Percentiles rank a stretch among this genome's conserved stretches.
Evolutionary conservation across 2,113 vertebrate genomes (phyloP).

Genomic region (Nasalis larvatus): DNA sequence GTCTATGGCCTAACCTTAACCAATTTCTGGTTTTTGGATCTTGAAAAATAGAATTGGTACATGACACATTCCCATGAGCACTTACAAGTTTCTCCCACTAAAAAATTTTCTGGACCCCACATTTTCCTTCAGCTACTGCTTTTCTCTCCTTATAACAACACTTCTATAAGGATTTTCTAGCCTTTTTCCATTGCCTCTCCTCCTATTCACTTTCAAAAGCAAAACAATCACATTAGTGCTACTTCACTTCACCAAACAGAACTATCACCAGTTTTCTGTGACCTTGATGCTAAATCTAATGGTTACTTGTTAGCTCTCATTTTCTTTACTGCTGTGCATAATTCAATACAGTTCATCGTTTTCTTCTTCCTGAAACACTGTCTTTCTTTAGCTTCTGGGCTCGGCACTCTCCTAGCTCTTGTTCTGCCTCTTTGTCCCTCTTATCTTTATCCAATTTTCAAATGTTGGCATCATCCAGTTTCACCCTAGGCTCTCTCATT

Average conservation of each 20-base stretch:
- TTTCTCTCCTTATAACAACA: neutral
- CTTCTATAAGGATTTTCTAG: slow-evolving; percentile 10
- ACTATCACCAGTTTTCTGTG: neutral
- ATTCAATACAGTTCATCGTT: neutral
- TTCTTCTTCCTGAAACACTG: neutral
- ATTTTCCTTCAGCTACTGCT: neutral
- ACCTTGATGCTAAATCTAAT: neutral
- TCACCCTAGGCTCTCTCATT: neutral
- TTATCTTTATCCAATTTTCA: neutral
- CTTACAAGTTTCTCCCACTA: neutral
- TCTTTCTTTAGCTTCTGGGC: neutral
- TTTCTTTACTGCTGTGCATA: neutral
- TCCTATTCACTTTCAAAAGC: neutral
- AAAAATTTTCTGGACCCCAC: neutral
- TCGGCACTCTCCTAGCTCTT: neutral
- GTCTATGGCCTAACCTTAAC: neutral
- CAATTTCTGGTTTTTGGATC: neutral
- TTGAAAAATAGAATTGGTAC: slow-evolving; percentile 7
- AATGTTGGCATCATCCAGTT: neutral
- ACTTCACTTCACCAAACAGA: neutral
- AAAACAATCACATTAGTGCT: neutral
- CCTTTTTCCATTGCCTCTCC: neutral
- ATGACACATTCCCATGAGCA: neutral
- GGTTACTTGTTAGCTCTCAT: neutral
- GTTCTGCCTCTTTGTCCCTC: neutral